Base-by-base conservation (phyloP, 2,888 invertebrate genomes). In the Mycogona germanica region DNA sequence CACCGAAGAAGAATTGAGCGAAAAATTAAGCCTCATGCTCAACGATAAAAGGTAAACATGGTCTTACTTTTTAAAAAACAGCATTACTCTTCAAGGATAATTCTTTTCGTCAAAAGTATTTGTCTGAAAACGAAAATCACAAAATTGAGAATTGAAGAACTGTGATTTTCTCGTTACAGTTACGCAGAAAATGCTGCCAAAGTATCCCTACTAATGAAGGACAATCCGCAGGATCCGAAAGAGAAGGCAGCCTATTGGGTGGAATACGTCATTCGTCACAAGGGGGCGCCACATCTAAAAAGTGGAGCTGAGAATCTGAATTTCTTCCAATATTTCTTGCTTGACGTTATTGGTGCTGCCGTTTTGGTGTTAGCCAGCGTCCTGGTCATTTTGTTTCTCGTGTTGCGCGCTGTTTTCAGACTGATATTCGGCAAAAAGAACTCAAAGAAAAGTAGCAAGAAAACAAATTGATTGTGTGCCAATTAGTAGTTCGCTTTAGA, bases 251-350 rank as follows among this genome's bases (percentile, higher is more conserved):
- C 23, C 4, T 53, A 53, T 26, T 53, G 53, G 53, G 19, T 46
- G 4, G 53, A 53, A 25, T 53, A 46, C 29, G 37, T 46, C 23
- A 35, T 46, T n/a, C 53, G 46, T 46, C 53, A 53, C 46, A 29
- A 53, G 12, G 53, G 53, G 37, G 53, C 46, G 12, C 32, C 53
- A 2, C 44, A 28, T 35, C 25, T 53, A 23, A 53, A 37, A 37
- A 21, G 19, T 35, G 9, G 1, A 2, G 5, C 53, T 26, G n/a
- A 45, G 1, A 3, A 30, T 2, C 46, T 53, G 2, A 46, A 45
- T 29, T 46, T 53, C 37, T 32, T 46, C 19, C 53, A 53, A 46
- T 53, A 53, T 42, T 53, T 46, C 21, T 26, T 53, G 14, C 9
- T 53, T 29, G 53, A 53, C 29, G 46, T 46, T 1, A 17, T 51